Conservation (phyloP, 2,888 invertebrate genomes). For the Tanaodytes sp. region DNA sequence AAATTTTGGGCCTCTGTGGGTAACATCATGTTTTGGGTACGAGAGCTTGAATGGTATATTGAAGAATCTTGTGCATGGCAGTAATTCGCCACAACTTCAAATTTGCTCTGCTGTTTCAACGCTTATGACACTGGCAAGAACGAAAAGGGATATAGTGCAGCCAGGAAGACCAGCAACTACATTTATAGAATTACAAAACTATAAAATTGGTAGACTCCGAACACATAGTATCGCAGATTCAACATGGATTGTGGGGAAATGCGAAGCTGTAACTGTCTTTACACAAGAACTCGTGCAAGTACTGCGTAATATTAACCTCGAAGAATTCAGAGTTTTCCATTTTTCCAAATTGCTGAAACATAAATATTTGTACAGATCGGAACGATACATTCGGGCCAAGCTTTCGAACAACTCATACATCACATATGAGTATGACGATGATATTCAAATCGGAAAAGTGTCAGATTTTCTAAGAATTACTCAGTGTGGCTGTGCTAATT, state of each 20-base stretch:
- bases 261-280: not conserved
- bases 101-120: conserved; percentile 29
- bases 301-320: conserved; percentile 9
- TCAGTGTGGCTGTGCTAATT: conserved; percentile 17
- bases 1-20: conserved; percentile 33
- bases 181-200: conserved; percentile 11
- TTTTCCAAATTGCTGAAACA: conserved; percentile 39
- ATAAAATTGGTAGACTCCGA: conserved; percentile 25
- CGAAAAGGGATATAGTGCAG: conserved; percentile 20
- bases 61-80: conserved; percentile 36
- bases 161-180: conserved; percentile 7
- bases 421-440: conserved; percentile 11
- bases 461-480: conserved; percentile 34
- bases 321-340: not conserved
- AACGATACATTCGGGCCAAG: conserved; percentile 25
- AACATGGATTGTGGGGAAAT: conserved; percentile 24
- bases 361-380: conserved; percentile 32
- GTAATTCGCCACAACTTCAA: conserved; percentile 37
- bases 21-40: conserved; percentile 46
- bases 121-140: conserved; percentile 17
- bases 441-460: conserved; percentile 4
- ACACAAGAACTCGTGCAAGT: conserved; percentile 10
- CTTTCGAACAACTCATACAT: conserved; percentile 33
- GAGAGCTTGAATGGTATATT: conserved; percentile 47
- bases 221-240: conserved; percentile 22